Evolutionary conservation across 2,797 vertebrate species (phyloP).

Genomic region (Pempheris klunzingeri): DNA sequence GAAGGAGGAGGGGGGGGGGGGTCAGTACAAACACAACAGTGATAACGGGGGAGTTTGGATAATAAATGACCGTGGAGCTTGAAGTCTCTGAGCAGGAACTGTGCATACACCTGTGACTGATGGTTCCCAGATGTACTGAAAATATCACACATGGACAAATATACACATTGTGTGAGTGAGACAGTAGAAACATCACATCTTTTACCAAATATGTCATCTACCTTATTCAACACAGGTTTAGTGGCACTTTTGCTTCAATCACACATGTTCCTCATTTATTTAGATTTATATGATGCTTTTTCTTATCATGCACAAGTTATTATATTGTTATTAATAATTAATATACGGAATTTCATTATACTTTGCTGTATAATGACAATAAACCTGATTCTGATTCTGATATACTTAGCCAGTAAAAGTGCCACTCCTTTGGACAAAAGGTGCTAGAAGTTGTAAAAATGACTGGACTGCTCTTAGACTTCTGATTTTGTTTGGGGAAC

Average conservation of each 20-base stretch:
- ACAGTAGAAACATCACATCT: not conserved
- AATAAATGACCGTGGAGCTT: conserved; percentile 66
- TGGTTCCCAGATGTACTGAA: conserved; percentile 59
- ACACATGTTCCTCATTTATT: not conserved
- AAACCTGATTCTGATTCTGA: too few relatives aligned
- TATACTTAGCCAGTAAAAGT: not conserved
- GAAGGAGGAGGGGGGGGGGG: not conserved
- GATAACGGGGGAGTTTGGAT: conserved; percentile 57
- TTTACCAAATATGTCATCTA: not conserved
- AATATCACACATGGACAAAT: conserved; percentile 23
- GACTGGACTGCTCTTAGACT: not conserved
- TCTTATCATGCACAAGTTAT: not conserved
- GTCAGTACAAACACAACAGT: conserved; percentile 45
- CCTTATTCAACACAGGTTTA: not conserved
- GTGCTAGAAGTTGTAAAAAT: not conserved
- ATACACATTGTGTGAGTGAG: conserved; percentile 10
- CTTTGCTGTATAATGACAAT: too few relatives aligned
- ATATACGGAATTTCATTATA: too few relatives aligned
- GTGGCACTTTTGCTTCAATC: not conserved
- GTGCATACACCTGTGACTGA: conserved; percentile 64
- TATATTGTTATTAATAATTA: too few relatives aligned
- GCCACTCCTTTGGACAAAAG: not conserved
- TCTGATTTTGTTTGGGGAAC: conserved; percentile 16
- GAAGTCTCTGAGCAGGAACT: conserved; percentile 67
- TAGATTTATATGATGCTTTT: not conserved